Evolutionary conservation across 1,140 invertebrate genomes (phyloP), one percentile per base, ranked within the genome.

Genomic region (Glomeris maerens): DNA sequence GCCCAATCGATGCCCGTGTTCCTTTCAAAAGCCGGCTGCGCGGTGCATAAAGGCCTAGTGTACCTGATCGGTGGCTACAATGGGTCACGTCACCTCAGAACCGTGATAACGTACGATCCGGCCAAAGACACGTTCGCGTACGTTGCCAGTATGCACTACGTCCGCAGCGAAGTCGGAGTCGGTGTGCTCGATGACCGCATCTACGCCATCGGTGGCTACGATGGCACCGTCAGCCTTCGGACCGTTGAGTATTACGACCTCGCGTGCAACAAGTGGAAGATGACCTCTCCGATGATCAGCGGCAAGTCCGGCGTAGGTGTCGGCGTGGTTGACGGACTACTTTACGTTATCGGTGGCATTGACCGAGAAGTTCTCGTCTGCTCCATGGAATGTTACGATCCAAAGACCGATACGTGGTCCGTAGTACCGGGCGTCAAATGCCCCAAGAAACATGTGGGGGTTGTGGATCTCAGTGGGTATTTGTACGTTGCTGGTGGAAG

Each of bases 191-290:
- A 76, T 44, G 74, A 74, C 47, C 72, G 73, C 50, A 71, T 87
- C 2, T 89, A 82, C 64, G 84, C 82, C 13, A 71, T 84, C 49
- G 83, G 82, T 14, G 86, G 86, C 4, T 81, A 78, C 48, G 83
- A 87, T 66, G 85, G 85, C n/a, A 74, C 74, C 1, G 74, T 74
- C 21, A 83, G 84, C 59, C 66, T 85, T 27, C 70, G 72, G 21
- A 77, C 78, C 1, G 78, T 79, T 0, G 83, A 87, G 63, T 74
- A 73, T 54, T 75, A 76, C 47, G 73, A 80, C 55, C 66, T 70
- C 0, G 65, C 64, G 20, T 59, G 55, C 21, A 62, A 71, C 40
- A 77, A 74, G 53, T 89, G 84, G 84, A 67, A 65, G 1, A 66
- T 69, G 45, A 65, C 78, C 20, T 71, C 77, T 2, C 66, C 70